phyloP scores from a whole-genome alignment of 2,888 invertebrate genomes.

The Chirona hameri region DNA sequence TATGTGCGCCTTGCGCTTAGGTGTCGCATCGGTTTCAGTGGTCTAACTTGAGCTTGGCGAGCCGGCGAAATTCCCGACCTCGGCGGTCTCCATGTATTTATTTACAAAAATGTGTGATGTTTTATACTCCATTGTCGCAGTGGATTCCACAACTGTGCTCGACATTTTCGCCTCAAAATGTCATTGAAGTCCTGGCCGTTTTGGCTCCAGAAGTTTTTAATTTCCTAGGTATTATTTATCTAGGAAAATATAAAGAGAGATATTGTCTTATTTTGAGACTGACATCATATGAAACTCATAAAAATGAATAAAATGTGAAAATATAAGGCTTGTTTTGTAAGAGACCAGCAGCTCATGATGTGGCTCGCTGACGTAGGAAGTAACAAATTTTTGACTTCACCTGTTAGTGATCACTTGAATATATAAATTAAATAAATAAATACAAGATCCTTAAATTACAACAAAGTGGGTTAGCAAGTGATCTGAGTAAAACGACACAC shows the following conservation, averaged over 20 bases:
- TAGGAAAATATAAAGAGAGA: neutral
- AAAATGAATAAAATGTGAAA: neutral
- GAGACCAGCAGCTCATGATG: too few species aligned
- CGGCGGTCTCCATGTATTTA: neutral
- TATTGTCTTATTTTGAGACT: neutral
- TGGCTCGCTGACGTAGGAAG: too few species aligned
- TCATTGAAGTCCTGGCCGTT: neutral
- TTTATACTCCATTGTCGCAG: neutral
- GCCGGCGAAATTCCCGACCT: neutral
- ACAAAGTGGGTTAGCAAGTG: too few species aligned
- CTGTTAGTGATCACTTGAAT: too few species aligned
- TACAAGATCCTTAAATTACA: too few species aligned
- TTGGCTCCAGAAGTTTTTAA: neutral
- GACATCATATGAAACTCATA: neutral
- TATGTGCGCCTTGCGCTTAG: neutral
- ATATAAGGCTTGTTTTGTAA: neutral
- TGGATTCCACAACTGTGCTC: neutral
- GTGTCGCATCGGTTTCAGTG: neutral
- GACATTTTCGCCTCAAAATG: neutral
- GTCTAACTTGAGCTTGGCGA: neutral
- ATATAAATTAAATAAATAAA: too few species aligned
- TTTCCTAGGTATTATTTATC: neutral
- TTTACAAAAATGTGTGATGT: constrained; percentile 4
- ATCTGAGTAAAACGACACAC: too few species aligned
- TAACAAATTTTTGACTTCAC: too few species aligned